phyloP scores from a whole-genome alignment of 2,797 vertebrate species.

The Scomberomorus guttatus region DNA sequence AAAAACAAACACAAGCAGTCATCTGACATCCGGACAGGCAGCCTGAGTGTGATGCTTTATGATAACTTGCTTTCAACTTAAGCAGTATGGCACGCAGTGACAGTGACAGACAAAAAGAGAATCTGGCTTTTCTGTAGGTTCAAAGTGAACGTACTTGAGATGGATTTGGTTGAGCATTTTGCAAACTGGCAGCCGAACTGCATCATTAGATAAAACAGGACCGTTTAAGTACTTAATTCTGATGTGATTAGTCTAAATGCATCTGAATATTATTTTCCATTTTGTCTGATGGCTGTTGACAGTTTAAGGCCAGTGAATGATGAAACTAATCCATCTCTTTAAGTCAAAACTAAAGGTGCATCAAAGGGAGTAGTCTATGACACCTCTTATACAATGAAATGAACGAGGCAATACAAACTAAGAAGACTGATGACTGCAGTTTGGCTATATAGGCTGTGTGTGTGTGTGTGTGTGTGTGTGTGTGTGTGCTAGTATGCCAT shows the following conservation, averaged over 20 bases:
- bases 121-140: conserved; percentile 3
- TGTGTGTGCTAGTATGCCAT: conserved; percentile 8
- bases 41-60: conserved; percentile 42
- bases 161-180: background rate
- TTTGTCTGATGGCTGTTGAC: conserved; percentile 36
- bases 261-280: conserved; percentile 6
- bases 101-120: conserved; percentile 1
- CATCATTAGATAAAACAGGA: conserved; percentile 10
- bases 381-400: background rate
- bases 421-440: conserved; percentile 35
- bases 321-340: too few species aligned
- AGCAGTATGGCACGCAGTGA: conserved; percentile 16
- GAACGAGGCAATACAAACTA: conserved; percentile 14
- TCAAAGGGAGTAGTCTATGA: background rate
- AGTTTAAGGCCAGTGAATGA: conserved; percentile 51
- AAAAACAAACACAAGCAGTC: conserved; percentile 53
- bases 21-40: conserved; percentile 46
- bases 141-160: background rate
- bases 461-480: background rate
- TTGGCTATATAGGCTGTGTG: conserved; percentile 2
- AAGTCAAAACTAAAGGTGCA: background rate
- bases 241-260: conserved; percentile 27
- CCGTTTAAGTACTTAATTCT: background rate
- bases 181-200: background rate
- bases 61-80: conserved; percentile 55